These are phyloP conservation scores for Uropsilus gracilis DNA, from an alignment of 2,113 vertebrate species.

Conservation along the genomic window DNA sequence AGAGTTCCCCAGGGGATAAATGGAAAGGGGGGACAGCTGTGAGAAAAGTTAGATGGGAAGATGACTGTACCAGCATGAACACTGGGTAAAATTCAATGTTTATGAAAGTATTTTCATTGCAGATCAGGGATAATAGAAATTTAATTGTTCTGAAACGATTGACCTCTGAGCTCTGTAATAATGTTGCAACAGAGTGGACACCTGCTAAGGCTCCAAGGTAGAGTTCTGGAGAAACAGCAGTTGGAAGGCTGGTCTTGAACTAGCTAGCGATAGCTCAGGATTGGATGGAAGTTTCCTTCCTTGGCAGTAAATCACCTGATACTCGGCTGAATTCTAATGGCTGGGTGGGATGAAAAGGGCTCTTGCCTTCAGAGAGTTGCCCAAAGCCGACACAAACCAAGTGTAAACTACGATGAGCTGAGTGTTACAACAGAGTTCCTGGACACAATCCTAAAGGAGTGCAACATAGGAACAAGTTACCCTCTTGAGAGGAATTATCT, in stretches of 20 bases:
- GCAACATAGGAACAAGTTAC: background rate
- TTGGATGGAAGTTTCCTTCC: background rate
- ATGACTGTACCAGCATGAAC: background rate
- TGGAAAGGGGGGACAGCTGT: background rate
- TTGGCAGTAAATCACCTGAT: slow-evolving; percentile 38
- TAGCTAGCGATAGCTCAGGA: slow-evolving; percentile 6
- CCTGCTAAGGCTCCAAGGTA: slow-evolving; percentile 35
- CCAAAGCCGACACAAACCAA: background rate
- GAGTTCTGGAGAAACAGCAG: slow-evolving; percentile 46
- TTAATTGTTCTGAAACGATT: background rate
- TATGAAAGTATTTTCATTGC: background rate
- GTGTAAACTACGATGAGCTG: background rate
- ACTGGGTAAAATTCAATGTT: background rate
- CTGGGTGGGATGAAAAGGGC: slow-evolving; percentile 20
- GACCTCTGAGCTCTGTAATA: background rate
- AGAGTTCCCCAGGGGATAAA: background rate
- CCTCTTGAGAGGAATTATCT: background rate
- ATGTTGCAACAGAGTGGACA: background rate
- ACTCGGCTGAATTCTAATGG: slow-evolving; percentile 17
- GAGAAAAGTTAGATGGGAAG: background rate
- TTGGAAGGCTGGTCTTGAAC: slow-evolving; percentile 29
- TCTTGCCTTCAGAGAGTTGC: slow-evolving; percentile 2
- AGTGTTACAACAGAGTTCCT: background rate
- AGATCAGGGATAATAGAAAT: background rate
- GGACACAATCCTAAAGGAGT: background rate